Evolutionary conservation across 2,888 invertebrate genomes (phyloP).

Genomic region (Pedicia rivosa): DNA sequence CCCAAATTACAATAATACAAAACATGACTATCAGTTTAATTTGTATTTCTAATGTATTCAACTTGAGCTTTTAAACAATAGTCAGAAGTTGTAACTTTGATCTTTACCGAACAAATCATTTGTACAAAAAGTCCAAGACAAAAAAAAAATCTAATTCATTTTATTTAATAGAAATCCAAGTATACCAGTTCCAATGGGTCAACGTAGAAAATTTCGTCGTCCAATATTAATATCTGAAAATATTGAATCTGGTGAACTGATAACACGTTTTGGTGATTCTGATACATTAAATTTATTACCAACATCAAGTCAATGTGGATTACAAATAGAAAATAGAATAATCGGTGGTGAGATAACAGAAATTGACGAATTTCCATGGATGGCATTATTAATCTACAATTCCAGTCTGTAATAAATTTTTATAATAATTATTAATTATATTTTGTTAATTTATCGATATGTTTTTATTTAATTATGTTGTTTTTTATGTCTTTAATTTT

Average conservation of each 20-base stretch:
- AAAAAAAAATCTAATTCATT: too few relatives aligned
- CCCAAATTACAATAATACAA: too few relatives aligned
- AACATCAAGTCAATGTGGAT: conserved; percentile 32
- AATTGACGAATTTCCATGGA: conserved; percentile 48
- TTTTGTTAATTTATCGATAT: neutral
- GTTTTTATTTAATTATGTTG: neutral
- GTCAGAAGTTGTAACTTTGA: too few relatives aligned
- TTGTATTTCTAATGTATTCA: too few relatives aligned
- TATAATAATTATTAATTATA: neutral
- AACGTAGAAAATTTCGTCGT: neutral
- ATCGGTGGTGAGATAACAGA: conserved; percentile 44
- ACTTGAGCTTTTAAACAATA: too few relatives aligned
- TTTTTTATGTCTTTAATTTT: neutral
- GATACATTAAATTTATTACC: neutral
- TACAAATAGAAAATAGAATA: conserved; percentile 39
- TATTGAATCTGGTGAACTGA: neutral
- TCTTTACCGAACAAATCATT: too few relatives aligned
- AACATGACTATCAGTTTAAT: too few relatives aligned
- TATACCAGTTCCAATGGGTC: neutral
- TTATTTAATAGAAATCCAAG: conserved; percentile 1
- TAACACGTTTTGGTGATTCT: neutral
- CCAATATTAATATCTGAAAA: neutral
- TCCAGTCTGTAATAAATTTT: conserved; percentile 27
- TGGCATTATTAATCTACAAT: conserved; percentile 40
- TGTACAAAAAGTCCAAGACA: too few relatives aligned